Evolutionary conservation across 2,888 invertebrate species (phyloP).

Genomic region (Ceratothoa steindachneri): DNA sequence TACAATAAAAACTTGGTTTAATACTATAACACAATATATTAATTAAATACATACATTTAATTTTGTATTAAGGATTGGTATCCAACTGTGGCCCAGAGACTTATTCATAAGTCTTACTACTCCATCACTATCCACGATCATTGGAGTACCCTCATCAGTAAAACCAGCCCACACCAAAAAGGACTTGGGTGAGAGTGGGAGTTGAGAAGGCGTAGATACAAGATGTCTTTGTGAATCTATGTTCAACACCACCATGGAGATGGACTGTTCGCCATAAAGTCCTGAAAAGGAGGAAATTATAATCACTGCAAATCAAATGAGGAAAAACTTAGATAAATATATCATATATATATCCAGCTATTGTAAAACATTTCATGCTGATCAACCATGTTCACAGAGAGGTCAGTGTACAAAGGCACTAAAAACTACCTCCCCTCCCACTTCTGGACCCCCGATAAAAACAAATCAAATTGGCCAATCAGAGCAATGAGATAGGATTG

Average conservation of each 20-base stretch:
- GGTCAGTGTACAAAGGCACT: too few relatives aligned
- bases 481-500: too few relatives aligned
- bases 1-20: too few relatives aligned
- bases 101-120: constrained; percentile 67
- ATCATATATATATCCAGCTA: not conserved
- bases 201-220: constrained; percentile 48
- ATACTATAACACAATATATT: too few relatives aligned
- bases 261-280: constrained; percentile 38
- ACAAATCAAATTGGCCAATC: too few relatives aligned
- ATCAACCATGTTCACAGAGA: too few relatives aligned
- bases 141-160: constrained; percentile 75
- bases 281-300: constrained; percentile 25
- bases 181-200: constrained; percentile 66
- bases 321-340: too few relatives aligned
- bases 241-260: constrained; percentile 28
- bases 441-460: too few relatives aligned
- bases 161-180: constrained; percentile 73
- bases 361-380: not conserved
- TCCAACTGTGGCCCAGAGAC: constrained; percentile 67
- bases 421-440: too few relatives aligned
- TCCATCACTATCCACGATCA: constrained; percentile 71
- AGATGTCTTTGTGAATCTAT: constrained; percentile 18
- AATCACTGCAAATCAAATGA: too few relatives aligned
- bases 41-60: too few relatives aligned
- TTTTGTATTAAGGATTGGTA: constrained; percentile 71